phyloP scores from a whole-genome alignment of 2,888 invertebrate genomes.

The Eubasilissa splendida region DNA sequence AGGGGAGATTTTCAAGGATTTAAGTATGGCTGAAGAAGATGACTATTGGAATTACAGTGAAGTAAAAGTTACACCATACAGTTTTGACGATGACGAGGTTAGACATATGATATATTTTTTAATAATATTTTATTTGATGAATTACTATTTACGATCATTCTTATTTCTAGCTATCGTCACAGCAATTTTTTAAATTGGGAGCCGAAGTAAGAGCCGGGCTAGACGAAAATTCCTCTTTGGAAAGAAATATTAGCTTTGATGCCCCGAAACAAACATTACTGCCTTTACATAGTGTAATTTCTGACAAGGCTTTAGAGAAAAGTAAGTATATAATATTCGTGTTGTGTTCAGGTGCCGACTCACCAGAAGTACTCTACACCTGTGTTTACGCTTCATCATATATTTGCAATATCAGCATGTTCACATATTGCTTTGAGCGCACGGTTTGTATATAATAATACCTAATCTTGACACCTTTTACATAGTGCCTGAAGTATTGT shows the following conservation, averaged over 20 bases:
- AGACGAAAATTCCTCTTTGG: slow-evolving; percentile 50
- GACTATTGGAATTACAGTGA: slow-evolving; percentile 87
- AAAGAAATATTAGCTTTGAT: slow-evolving; percentile 58
- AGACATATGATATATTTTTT: background rate
- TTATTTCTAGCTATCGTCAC: slow-evolving; percentile 47
- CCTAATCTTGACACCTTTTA: no score
- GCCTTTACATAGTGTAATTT: slow-evolving; percentile 67
- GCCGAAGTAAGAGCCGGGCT: slow-evolving; percentile 59
- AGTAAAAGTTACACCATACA: slow-evolving; percentile 80
- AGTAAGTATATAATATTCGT: slow-evolving; percentile 63
- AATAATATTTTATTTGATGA: background rate
- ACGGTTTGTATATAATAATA: no score
- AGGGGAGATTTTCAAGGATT: background rate
- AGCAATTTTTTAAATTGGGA: slow-evolving; percentile 57
- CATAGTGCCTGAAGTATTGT: no score
- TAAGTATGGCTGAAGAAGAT: slow-evolving; percentile 72
- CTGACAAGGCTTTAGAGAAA: slow-evolving; percentile 67
- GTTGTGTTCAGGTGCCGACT: no score
- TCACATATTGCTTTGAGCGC: no score
- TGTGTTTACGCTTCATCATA: no score
- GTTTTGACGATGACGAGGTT: slow-evolving; percentile 85
- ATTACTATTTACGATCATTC: background rate
- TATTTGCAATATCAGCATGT: no score
- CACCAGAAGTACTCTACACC: no score
- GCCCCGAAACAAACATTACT: slow-evolving; percentile 64